Evolutionary conservation across 2,888 invertebrate species (phyloP).

Genomic region (Balanococcus diminutus): DNA sequence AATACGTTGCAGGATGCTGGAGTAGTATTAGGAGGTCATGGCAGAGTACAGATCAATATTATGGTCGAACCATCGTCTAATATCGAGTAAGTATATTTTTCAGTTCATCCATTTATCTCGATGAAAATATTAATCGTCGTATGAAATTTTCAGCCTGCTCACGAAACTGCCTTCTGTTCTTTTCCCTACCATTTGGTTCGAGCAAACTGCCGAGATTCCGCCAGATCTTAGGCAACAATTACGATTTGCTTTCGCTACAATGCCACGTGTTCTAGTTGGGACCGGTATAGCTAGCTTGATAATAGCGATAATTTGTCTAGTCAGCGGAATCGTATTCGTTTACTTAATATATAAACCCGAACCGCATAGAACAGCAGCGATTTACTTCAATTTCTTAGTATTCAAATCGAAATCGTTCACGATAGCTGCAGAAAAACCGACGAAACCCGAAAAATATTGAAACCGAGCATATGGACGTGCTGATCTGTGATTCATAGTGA

Average conservation of each 20-base stretch:
- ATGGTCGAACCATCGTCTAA: conserved; percentile 65
- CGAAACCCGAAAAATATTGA: background rate
- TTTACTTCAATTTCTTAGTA: background rate
- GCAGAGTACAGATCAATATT: conserved; percentile 79
- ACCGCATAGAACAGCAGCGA: background rate
- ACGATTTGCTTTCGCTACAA: background rate
- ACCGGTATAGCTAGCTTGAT: background rate
- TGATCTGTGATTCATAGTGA: too few relatives aligned
- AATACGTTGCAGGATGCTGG: conserved; percentile 67
- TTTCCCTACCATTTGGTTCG: conserved; percentile 81
- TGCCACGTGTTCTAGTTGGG: background rate
- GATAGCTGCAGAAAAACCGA: background rate
- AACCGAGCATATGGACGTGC: background rate
- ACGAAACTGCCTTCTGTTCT: conserved; percentile 71
- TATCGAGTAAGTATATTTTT: conserved; percentile 65
- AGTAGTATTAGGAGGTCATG: conserved; percentile 74
- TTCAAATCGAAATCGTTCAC: background rate
- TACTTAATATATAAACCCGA: background rate
- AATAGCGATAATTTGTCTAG: conserved; percentile 10
- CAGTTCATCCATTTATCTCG: background rate
- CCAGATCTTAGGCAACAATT: background rate
- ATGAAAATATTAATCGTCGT: background rate
- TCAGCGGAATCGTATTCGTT: background rate
- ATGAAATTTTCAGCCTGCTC: conserved; percentile 67
- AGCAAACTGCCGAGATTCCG: conserved; percentile 71